Conservation (phyloP, 2,888 invertebrate species). For the Sialis fuliginosa region DNA sequence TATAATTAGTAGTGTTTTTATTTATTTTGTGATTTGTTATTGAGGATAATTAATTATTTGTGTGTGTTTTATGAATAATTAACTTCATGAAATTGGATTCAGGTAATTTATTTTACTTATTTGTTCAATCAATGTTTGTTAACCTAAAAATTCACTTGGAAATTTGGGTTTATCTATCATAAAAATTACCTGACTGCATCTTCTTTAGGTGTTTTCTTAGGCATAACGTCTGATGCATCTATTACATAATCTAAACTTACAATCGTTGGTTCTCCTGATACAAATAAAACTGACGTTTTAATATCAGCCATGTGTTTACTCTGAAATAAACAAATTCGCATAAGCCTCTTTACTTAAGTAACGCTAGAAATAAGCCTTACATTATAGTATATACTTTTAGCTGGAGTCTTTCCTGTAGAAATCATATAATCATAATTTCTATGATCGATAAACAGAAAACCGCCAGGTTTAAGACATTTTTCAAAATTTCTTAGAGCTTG, state of each 20-base stretch:
- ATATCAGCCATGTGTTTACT: slow-evolving; percentile 67
- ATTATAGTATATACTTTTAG: slow-evolving; percentile 77
- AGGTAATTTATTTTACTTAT: too few species aligned
- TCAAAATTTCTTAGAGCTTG: slow-evolving; percentile 66
- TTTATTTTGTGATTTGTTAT: too few species aligned
- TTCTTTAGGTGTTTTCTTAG: slow-evolving; percentile 11
- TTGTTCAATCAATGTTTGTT: too few species aligned
- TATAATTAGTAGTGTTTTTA: too few species aligned
- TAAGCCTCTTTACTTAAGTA: too few species aligned
- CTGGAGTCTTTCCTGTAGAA: slow-evolving; percentile 55
- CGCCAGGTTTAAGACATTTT: slow-evolving; percentile 68
- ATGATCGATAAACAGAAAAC: slow-evolving; percentile 71
- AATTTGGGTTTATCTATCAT: too few species aligned
- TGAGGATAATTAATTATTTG: too few species aligned
- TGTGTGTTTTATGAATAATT: too few species aligned
- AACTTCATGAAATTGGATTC: too few species aligned
- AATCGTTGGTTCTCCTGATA: slow-evolving; percentile 55
- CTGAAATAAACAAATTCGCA: slow-evolving; percentile 40
- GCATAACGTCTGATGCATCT: slow-evolving; percentile 27
- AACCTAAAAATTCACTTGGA: too few species aligned
- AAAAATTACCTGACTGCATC: slow-evolving; percentile 15
- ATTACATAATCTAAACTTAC: slow-evolving; percentile 73
- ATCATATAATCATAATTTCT: slow-evolving; percentile 76
- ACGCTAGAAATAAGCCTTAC: too few species aligned
- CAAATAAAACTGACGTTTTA: slow-evolving; percentile 67